Conservation (phyloP, 2,888 invertebrate genomes). For the Allophyes oxyacanthae region DNA sequence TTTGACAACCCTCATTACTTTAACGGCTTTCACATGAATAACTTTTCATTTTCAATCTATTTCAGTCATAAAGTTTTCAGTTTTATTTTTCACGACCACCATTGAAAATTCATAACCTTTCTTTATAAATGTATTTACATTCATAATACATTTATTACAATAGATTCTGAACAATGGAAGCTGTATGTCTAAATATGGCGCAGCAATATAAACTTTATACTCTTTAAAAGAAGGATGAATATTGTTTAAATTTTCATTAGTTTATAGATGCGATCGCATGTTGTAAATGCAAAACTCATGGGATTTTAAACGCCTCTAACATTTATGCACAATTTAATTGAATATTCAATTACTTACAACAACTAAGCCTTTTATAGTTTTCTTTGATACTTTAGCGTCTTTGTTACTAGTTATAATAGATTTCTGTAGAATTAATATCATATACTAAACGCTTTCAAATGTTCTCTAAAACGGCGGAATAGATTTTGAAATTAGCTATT, state of each 20-base stretch:
- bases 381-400: constrained; percentile 39
- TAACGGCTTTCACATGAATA: neutral
- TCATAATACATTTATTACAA: constrained; percentile 42
- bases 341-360: constrained; percentile 76
- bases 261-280: constrained; percentile 21
- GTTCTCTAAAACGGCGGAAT: constrained; percentile 3
- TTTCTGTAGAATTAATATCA: constrained; percentile 7
- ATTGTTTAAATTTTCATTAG: constrained; percentile 17
- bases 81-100: constrained; percentile 19
- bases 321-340: constrained; percentile 67
- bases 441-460: constrained; percentile 13
- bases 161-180: constrained; percentile 30
- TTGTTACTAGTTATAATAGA: constrained; percentile 22
- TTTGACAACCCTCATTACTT: too few relatives aligned
- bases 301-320: constrained; percentile 62
- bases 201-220: constrained; percentile 8
- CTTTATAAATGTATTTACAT: constrained; percentile 51
- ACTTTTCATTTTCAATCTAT: constrained; percentile 4
- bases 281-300: constrained; percentile 52
- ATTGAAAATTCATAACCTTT: constrained; percentile 25
- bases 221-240: constrained; percentile 12
- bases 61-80: constrained; percentile 21
- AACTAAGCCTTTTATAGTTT: constrained; percentile 51
- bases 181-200: constrained; percentile 2
- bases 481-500: constrained; percentile 8